Evolutionary conservation across 2,888 invertebrate species (phyloP).

Genomic region (Leucozona laternaria): DNA sequence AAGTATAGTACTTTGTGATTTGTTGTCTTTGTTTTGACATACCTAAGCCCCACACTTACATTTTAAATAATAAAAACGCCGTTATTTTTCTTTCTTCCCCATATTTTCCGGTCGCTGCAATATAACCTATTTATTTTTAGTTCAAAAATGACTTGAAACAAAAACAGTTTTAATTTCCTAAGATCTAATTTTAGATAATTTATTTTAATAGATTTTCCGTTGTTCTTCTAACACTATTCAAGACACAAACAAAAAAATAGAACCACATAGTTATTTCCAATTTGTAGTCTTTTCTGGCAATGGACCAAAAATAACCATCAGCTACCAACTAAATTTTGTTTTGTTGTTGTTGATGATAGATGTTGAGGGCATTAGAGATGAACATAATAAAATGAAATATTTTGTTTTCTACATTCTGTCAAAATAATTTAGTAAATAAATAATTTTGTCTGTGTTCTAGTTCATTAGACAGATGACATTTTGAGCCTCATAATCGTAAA

Average conservation of each 20-base stretch:
- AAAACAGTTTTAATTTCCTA: constrained; percentile 10
- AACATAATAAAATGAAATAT: constrained; percentile 36
- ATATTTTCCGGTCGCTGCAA: no score
- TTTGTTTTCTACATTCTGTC: constrained; percentile 26
- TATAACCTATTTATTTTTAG: no score
- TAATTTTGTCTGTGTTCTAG: constrained; percentile 28
- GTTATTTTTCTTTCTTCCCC: no score
- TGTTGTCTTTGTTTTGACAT: no score
- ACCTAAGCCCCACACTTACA: no score
- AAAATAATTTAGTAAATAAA: constrained; percentile 30
- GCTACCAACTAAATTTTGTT: neutral
- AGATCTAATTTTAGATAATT: constrained; percentile 4
- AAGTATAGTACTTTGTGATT: no score
- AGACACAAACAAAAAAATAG: neutral
- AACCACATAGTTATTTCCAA: constrained; percentile 3
- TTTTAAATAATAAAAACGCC: no score
- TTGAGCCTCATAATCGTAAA: neutral
- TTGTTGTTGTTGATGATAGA: constrained; percentile 21
- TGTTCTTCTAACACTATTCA: neutral
- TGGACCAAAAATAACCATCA: neutral
- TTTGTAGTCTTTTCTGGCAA: constrained; percentile 8
- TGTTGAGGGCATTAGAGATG: constrained; percentile 35
- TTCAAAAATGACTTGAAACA: neutral
- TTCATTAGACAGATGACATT: constrained; percentile 31
- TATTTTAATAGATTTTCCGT: constrained; percentile 11